phyloP scores from a whole-genome alignment of 2,888 invertebrate species.

The Melieria picta region DNA sequence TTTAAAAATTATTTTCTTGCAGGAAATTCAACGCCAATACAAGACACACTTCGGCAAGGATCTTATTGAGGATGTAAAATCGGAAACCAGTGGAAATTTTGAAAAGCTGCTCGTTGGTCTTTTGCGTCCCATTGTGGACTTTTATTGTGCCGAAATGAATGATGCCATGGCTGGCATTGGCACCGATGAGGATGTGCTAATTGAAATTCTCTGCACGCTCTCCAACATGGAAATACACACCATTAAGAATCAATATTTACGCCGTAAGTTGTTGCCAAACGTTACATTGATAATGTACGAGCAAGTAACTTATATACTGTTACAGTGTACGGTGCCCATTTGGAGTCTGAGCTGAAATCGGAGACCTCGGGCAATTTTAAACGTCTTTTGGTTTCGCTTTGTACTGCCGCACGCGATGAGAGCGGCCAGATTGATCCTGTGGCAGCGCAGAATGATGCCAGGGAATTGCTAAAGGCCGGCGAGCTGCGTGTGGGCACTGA shows the following conservation, averaged over 20 bases:
- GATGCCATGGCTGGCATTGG: conserved; percentile 86
- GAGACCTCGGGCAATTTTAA: conserved; percentile 95
- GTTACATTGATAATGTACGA: neutral
- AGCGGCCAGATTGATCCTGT: conserved; percentile 77
- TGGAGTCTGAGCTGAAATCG: conserved; percentile 84
- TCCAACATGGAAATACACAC: conserved; percentile 85
- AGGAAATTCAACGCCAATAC: conserved; percentile 64
- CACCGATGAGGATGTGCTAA: conserved; percentile 85
- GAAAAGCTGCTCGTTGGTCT: conserved; percentile 84
- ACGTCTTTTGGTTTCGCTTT: conserved; percentile 86
- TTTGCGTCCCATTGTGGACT: conserved; percentile 86
- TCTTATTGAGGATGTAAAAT: conserved; percentile 83
- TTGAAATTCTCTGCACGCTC: conserved; percentile 89
- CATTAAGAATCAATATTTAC: conserved; percentile 80
- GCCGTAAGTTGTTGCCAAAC: conserved; percentile 70
- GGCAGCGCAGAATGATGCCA: conserved; percentile 83
- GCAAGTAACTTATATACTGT: neutral
- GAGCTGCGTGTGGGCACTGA: conserved; percentile 78
- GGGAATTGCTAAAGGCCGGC: conserved; percentile 82
- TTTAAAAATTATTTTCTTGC: neutral
- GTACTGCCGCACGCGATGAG: conserved; percentile 78
- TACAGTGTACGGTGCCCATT: conserved; percentile 79
- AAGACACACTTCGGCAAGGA: conserved; percentile 71
- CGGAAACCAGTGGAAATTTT: conserved; percentile 89
- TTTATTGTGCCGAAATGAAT: conserved; percentile 81